phyloP scores from a whole-genome alignment of 2,113 vertebrate genomes.

The Callithrix jacchus region DNA sequence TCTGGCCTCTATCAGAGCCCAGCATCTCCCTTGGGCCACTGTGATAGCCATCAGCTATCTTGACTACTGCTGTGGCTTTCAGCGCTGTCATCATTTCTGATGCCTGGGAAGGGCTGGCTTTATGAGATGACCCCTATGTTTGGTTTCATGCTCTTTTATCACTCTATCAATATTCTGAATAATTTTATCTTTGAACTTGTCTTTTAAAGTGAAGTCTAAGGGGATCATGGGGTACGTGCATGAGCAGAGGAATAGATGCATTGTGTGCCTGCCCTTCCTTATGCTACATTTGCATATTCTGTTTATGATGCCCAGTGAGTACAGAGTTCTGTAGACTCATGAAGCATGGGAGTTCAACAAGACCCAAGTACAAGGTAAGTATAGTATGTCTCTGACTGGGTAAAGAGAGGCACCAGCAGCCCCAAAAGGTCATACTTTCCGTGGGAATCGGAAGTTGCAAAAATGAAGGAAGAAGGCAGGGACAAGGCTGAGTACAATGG shows the following conservation, averaged over 20 bases:
- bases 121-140: neutral
- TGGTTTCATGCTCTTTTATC: neutral
- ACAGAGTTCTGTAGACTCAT: neutral
- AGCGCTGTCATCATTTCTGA: neutral
- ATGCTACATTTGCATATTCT: too few relatives aligned
- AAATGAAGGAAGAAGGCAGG: neutral
- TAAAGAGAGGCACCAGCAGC: rapidly evolving
- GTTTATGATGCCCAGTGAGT: rapidly evolving
- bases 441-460: neutral
- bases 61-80: too few relatives aligned
- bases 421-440: neutral
- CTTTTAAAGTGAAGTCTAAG: neutral
- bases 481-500: too few relatives aligned
- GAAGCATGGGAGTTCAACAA: neutral
- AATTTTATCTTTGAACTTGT: neutral
- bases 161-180: neutral
- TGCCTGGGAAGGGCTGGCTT: neutral
- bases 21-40: neutral
- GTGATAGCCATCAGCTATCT: neutral
- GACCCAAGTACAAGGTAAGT: neutral
- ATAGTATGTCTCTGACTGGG: too few relatives aligned
- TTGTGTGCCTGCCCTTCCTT: too few relatives aligned
- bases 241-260: neutral
- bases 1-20: neutral
- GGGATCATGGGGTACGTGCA: too few relatives aligned